Conservation (phyloP, 1,140 invertebrate genomes). For the Latrodectus geometricus region DNA sequence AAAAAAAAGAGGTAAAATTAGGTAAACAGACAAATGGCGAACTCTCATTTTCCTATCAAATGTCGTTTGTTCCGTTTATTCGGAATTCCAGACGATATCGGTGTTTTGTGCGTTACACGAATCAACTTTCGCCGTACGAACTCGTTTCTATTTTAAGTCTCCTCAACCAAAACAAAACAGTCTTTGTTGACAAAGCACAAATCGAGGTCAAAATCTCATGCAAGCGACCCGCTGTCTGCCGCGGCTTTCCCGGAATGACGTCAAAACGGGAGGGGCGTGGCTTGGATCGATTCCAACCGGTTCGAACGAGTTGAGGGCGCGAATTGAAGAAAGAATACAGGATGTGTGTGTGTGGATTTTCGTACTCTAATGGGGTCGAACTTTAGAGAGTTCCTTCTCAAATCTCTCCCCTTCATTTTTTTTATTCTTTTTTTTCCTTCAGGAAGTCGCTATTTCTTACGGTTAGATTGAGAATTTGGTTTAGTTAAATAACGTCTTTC, state of each 20-base stretch:
- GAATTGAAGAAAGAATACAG: slow-evolving; percentile 2
- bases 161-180: slow-evolving; percentile 35
- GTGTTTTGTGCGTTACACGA: not conserved
- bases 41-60: not conserved
- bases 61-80: not conserved
- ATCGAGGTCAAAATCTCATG: slow-evolving; percentile 24
- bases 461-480: no score
- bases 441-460: not conserved
- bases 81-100: not conserved
- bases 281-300: slow-evolving; percentile 40
- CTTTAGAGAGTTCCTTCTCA: not conserved
- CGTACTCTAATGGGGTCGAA: not conserved
- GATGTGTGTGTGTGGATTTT: slow-evolving; percentile 12
- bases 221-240: slow-evolving; percentile 41
- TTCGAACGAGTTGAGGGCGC: slow-evolving; percentile 24
- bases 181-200: slow-evolving; percentile 31
- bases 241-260: slow-evolving; percentile 35
- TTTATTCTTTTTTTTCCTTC: not conserved
- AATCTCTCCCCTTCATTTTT: not conserved
- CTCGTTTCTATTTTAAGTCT: not conserved
- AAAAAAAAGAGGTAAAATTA: no score
- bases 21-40: no score
- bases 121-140: not conserved
- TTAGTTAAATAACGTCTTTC: no score
- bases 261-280: slow-evolving; percentile 7